Base-by-base conservation (phyloP, 2,113 vertebrate species). In the Catharus bicknelli region DNA sequence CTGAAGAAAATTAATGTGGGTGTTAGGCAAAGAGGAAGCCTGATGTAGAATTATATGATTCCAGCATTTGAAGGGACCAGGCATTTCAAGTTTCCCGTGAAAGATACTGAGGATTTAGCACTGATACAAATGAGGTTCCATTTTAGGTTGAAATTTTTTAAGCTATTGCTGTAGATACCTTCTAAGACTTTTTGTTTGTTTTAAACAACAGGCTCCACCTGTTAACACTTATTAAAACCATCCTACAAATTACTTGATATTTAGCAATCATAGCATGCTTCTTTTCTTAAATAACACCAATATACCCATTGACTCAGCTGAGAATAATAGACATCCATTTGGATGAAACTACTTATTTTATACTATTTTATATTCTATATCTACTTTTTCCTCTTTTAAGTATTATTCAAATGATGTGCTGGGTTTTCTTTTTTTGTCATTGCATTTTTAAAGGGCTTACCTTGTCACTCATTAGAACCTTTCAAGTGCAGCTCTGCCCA, bases 401-500 rank as follows among this genome's bases (percentile, higher is more conserved):
- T 8, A 30, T 36, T 86, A 70, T 90, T 86, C 17, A 88, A 90
- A 72, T 47, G 5, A 73, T 61, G 48, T 64, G 15, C n/a, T 63
- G 50, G 27, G 11, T 3, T 40, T 59, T 86, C 12, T 64, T 51
- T 72, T 73, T 73, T 45, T 72, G 45, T 21, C 7, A 0, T 6
- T 90, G 66, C 67, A 83, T 89, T 92, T 95, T 95, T 75, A 86
- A 84, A 89, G 90, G 70, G 50, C 42, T 93, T 83, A 64, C 40
- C 83, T 78, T 94, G 86, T 86, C 86, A 89, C 34, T 93, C 54
- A 76, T 89, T 84, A 78, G 77, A 93, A 93, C 45, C 51, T 82
- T 90, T 64, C 50, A 22, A 76, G 74, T 19, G 15, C 70, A 72
- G 58, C 42, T 86, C 94, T 88, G 81, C 86, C 86, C 90, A 79